phyloP scores from a whole-genome alignment of 1,140 invertebrate genomes.

The Neomicropteryx cornuta region DNA sequence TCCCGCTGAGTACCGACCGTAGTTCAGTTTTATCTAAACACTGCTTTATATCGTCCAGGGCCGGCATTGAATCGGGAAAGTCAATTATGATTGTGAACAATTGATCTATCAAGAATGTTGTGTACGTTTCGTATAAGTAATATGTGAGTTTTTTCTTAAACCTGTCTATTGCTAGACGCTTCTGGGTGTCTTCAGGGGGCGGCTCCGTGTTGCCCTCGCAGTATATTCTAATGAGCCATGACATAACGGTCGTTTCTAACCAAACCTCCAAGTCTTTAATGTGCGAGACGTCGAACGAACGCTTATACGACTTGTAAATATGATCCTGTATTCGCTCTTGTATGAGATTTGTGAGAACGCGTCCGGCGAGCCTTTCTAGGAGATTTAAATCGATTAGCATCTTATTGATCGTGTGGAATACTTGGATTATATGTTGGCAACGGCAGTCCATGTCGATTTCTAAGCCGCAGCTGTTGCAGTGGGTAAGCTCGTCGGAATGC shows the following conservation, averaged over 20 bases:
- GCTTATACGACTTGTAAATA: slow-evolving; percentile 67
- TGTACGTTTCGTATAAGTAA: slow-evolving; percentile 82
- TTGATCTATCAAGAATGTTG: slow-evolving; percentile 77
- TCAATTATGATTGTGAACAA: slow-evolving; percentile 94
- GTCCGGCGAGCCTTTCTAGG: slow-evolving; percentile 66
- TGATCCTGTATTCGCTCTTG: slow-evolving; percentile 70
- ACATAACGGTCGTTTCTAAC: slow-evolving; percentile 71
- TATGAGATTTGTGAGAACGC: slow-evolving; percentile 70
- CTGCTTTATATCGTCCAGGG: slow-evolving; percentile 78
- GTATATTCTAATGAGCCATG: slow-evolving; percentile 74
- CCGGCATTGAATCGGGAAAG: slow-evolving; percentile 90
- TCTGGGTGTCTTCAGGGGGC: slow-evolving; percentile 36
- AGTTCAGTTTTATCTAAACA: slow-evolving; percentile 83
- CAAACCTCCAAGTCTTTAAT: slow-evolving; percentile 65
- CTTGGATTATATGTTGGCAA: slow-evolving; percentile 60
- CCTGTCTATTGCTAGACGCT: slow-evolving; percentile 46
- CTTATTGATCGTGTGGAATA: slow-evolving; percentile 69
- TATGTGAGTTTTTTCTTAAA: slow-evolving; percentile 74
- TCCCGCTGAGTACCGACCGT: slow-evolving; percentile 60
- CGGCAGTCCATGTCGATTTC: slow-evolving; percentile 55
- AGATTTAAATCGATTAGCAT: slow-evolving; percentile 65
- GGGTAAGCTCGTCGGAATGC: slow-evolving; percentile 41
- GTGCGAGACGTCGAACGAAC: slow-evolving; percentile 73
- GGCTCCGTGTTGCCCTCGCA: slow-evolving; percentile 47
- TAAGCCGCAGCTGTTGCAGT: slow-evolving; percentile 61